Percentiles rank a stretch among this genome's conserved stretches.
Conservation (phyloP, 2,888 invertebrate genomes). For the Nomada fabriciana region DNA sequence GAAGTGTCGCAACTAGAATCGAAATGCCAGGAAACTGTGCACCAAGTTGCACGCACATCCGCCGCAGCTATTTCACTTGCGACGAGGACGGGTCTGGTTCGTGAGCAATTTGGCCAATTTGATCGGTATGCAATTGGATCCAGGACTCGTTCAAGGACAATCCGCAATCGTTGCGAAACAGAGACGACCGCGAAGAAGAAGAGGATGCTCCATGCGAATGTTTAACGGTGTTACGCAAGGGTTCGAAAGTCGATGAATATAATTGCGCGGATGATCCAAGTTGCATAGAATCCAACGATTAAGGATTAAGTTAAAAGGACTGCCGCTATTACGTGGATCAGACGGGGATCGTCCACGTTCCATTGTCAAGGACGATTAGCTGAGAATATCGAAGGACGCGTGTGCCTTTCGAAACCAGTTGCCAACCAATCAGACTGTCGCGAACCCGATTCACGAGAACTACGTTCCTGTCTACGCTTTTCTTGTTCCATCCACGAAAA, state of each 20-base stretch:
- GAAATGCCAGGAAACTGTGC: too few species aligned
- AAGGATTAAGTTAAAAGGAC: conserved; percentile 68
- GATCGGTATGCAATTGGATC: conserved; percentile 43
- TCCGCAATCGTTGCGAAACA: background rate
- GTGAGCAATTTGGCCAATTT: conserved; percentile 38
- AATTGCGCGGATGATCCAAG: conserved; percentile 60
- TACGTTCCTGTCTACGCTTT: conserved; percentile 1
- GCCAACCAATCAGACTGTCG: conserved; percentile 30
- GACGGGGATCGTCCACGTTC: conserved; percentile 56
- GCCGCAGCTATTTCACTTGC: background rate
- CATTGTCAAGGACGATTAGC: conserved; percentile 70
- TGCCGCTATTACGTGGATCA: conserved; percentile 52
- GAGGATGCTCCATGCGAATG: conserved; percentile 22
- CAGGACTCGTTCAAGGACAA: conserved; percentile 30
- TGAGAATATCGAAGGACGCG: conserved; percentile 66
- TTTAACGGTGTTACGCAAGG: conserved; percentile 35
- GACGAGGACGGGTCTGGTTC: background rate
- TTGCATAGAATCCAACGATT: conserved; percentile 65
- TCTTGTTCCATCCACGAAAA: background rate
- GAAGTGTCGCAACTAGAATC: too few species aligned
- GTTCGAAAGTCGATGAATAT: conserved; percentile 49
- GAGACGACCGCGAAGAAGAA: background rate
- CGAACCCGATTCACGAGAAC: background rate
- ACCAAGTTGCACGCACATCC: too few species aligned
- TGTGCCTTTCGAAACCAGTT: conserved; percentile 69